Conservation (phyloP, 2,113 vertebrate genomes). For the Fregata magnificens region DNA sequence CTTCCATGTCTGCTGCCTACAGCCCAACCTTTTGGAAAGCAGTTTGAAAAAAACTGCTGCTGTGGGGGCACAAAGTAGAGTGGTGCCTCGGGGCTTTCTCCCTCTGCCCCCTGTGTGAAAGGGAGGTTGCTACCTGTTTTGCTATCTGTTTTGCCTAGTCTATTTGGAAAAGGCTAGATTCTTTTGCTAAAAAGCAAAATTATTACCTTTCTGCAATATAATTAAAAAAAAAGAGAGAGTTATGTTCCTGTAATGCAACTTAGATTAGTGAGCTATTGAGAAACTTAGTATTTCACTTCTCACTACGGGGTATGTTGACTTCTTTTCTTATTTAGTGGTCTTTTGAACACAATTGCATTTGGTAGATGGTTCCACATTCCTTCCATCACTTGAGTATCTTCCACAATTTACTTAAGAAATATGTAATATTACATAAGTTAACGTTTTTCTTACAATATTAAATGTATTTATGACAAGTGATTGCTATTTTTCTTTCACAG, state of each 20-base stretch:
- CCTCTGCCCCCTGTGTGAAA: fast-evolving
- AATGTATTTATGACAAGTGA: neutral
- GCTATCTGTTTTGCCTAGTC: neutral
- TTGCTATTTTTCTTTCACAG: neutral
- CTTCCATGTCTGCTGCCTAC: neutral
- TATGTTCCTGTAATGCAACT: fast-evolving
- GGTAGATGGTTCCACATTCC: neutral
- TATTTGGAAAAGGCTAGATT: neutral
- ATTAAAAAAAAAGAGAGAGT: neutral
- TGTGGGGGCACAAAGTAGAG: neutral
- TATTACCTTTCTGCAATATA: neutral
- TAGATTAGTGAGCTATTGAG: neutral
- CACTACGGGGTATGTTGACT: fast-evolving
- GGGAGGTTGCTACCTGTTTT: neutral
- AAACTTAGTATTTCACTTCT: neutral
- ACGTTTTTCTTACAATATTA: neutral
- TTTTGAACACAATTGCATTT: neutral
- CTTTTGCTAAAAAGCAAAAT: neutral
- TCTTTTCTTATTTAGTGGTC: neutral
- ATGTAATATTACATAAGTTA: neutral
- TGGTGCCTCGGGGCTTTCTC: fast-evolving
- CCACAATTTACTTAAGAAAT: neutral
- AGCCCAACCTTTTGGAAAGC: neutral
- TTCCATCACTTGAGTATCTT: neutral
- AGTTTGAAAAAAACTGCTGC: neutral